phyloP scores from a whole-genome alignment of 2,888 invertebrate species.

The Orchesellides sinensis region DNA sequence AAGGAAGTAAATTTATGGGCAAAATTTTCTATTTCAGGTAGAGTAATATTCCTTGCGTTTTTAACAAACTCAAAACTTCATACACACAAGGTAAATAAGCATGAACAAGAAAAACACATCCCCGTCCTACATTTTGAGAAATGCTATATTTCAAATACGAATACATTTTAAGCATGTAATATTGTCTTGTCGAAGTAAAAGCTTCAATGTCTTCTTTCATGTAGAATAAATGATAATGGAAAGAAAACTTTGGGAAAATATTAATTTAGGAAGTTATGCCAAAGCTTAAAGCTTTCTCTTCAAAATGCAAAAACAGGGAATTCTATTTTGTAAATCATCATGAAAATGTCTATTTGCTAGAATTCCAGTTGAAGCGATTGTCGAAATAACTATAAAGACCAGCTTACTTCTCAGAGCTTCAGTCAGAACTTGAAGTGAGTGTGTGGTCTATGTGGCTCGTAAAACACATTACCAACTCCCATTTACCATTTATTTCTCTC shows the following conservation, averaged over 20 bases:
- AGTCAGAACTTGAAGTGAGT: too few species aligned
- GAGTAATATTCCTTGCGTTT: too few species aligned
- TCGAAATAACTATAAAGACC: not conserved
- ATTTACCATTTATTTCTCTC: not conserved
- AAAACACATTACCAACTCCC: not conserved
- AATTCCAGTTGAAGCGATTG: not conserved
- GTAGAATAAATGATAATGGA: not conserved
- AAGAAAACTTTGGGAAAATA: constrained; percentile 41
- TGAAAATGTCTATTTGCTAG: not conserved
- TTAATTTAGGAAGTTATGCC: constrained; percentile 24
- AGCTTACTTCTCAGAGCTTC: not conserved
- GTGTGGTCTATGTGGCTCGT: not conserved
- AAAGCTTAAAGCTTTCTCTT: not conserved
- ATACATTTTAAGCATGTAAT: too few species aligned
- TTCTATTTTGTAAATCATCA: not conserved
- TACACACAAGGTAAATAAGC: too few species aligned
- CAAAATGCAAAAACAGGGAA: not conserved
- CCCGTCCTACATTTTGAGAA: too few species aligned
- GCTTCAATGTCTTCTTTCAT: too few species aligned
- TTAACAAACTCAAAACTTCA: too few species aligned
- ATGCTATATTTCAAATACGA: too few species aligned
- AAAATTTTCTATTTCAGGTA: too few species aligned
- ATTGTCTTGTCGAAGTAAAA: too few species aligned
- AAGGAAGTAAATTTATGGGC: too few species aligned
- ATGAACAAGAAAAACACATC: too few species aligned